These are phyloP conservation scores for Cerceris rybyensis DNA, from an alignment of 2,888 invertebrate species.

Conservation along the genomic window DNA sequence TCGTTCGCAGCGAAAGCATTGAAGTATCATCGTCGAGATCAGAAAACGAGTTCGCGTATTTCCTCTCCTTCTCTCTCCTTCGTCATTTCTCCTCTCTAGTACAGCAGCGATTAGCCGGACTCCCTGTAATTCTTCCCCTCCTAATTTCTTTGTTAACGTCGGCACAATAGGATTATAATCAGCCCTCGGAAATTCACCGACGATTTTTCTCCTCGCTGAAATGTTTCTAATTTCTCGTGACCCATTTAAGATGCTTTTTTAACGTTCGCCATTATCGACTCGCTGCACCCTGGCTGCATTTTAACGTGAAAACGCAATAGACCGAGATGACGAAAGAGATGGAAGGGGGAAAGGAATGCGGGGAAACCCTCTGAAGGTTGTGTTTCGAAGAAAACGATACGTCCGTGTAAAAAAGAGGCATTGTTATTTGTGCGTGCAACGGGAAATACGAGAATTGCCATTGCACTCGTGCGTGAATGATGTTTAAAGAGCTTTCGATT, in stretches of 20 bases:
- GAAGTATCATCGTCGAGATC: background rate
- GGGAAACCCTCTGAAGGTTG: constrained; percentile 1
- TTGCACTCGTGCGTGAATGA: no score
- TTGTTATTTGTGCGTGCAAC: no score
- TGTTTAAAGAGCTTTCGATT: no score
- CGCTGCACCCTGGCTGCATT: background rate
- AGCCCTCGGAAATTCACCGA: background rate
- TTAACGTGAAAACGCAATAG: constrained; percentile 4
- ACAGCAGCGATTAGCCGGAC: no score
- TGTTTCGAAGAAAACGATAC: background rate
- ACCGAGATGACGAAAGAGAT: background rate
- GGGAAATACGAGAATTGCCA: no score
- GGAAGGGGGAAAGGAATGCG: background rate
- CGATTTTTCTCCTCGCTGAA: background rate
- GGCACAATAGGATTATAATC: background rate
- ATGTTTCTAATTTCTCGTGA: background rate
- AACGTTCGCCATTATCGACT: constrained; percentile 6
- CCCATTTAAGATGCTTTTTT: background rate
- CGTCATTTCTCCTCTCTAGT: no score
- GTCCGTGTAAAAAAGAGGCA: background rate
- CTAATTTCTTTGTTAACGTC: background rate
- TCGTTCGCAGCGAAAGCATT: no score
- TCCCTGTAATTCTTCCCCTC: background rate
- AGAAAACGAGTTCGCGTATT: background rate
- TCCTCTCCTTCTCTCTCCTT: background rate